A percentile compares a stretch with the other conserved stretches of the same genome.
Conservation (phyloP, 2,113 vertebrate species). For the Azemiops feae region DNA sequence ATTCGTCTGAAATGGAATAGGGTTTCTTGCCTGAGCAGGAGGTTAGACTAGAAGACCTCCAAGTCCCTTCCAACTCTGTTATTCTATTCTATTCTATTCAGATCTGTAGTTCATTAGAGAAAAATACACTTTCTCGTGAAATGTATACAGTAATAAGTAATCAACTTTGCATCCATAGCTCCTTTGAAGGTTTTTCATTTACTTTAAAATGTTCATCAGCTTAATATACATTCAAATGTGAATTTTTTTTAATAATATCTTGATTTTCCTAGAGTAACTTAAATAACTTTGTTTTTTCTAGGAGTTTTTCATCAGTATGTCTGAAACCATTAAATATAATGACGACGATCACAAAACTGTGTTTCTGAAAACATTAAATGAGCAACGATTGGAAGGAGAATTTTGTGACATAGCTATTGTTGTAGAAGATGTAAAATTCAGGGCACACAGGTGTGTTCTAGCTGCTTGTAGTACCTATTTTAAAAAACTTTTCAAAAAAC, state of each 20-base stretch:
- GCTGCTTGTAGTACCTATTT: conserved; percentile 97
- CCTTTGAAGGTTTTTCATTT: background rate
- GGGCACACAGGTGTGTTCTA: conserved; percentile 91
- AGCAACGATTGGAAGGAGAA: conserved; percentile 92
- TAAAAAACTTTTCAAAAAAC: conserved; percentile 96
- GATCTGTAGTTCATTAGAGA: background rate
- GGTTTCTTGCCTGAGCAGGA: too few species aligned
- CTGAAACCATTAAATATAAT: conserved; percentile 95
- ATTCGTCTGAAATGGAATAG: too few species aligned
- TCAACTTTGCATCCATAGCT: background rate
- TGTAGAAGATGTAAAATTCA: conserved; percentile 94
- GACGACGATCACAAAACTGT: conserved; percentile 97
- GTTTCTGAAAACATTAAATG: conserved; percentile 93
- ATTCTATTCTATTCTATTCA: too few species aligned
- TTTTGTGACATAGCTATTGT: conserved; percentile 96
- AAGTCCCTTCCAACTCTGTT: too few species aligned
- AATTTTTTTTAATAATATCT: background rate
- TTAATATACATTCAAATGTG: background rate
- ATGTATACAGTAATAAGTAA: background rate
- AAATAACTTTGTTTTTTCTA: conserved; percentile 52
- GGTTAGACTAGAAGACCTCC: too few species aligned
- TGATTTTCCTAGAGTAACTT: background rate
- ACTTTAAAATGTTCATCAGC: background rate
- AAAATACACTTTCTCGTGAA: background rate
- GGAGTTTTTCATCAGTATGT: conserved; percentile 93